Conservation (phyloP, 2,888 invertebrate genomes). For the Tetrapedia diversipes region DNA sequence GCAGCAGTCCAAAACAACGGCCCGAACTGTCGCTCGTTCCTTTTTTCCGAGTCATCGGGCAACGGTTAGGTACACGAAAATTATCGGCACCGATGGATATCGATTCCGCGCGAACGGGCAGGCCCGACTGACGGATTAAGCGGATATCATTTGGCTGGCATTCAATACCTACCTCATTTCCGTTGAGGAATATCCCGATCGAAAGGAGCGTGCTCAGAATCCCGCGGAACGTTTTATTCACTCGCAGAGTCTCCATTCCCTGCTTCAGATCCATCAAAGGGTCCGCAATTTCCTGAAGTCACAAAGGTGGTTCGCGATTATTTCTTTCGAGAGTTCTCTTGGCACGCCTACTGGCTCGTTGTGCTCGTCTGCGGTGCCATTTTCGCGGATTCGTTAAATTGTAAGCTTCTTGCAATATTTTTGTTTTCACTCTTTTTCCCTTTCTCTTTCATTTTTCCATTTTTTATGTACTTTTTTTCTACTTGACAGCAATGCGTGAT, state of each 20-base stretch:
- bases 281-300: slow-evolving; percentile 95
- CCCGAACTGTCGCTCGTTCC: background rate
- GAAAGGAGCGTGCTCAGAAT: slow-evolving; percentile 96
- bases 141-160: slow-evolving; percentile 79
- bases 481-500: background rate
- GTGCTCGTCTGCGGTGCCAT: slow-evolving; percentile 28
- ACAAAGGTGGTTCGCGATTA: slow-evolving; percentile 63
- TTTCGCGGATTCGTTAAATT: slow-evolving; percentile 14
- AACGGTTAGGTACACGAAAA: slow-evolving; percentile 59
- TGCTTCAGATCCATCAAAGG: slow-evolving; percentile 99
- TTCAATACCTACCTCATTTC: slow-evolving; percentile 86
- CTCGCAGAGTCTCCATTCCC: slow-evolving; percentile 95
- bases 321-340: slow-evolving; percentile 34
- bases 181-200: slow-evolving; percentile 98
- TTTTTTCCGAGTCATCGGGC: slow-evolving; percentile 23
- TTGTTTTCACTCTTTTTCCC: too few species aligned
- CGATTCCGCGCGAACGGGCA: slow-evolving; percentile 30
- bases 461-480: too few species aligned
- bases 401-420: background rate
- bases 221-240: slow-evolving; percentile 96
- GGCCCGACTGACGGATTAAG: slow-evolving; percentile 69
- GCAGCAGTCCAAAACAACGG: slow-evolving; percentile 35
- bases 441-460: background rate
- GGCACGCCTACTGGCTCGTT: slow-evolving; percentile 16
- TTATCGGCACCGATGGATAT: slow-evolving; percentile 55